phyloP scores from a whole-genome alignment of 2,888 invertebrate species.

The Stenodema calcarata region DNA sequence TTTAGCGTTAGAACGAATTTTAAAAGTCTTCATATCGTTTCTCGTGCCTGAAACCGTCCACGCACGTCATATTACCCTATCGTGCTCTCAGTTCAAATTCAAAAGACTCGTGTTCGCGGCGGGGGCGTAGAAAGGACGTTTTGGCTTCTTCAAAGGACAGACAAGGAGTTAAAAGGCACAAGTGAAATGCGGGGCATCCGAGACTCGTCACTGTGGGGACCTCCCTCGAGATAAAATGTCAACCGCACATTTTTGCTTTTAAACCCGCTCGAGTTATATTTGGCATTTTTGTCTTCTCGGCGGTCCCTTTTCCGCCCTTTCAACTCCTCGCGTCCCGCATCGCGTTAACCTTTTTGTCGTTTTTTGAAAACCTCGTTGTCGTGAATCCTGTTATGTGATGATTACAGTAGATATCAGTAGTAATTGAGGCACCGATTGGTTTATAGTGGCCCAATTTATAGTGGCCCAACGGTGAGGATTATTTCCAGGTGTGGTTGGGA shows the following conservation, averaged over 20 bases:
- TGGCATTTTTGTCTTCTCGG: conserved; percentile 13
- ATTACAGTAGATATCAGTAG: too few relatives aligned
- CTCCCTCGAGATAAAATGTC: conserved; percentile 25
- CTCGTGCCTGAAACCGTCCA: background rate
- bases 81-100: background rate
- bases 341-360: background rate
- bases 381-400: too few relatives aligned
- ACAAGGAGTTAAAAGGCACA: background rate
- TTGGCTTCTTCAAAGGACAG: background rate
- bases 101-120: background rate
- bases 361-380: background rate
- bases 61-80: background rate
- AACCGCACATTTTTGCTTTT: conserved; percentile 36
- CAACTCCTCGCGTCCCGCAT: background rate
- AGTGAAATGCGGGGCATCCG: conserved; percentile 14
- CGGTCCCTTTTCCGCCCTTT: background rate
- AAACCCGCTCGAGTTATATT: conserved; percentile 9
- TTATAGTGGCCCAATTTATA: too few relatives aligned
- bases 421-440: too few relatives aligned
- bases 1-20: background rate
- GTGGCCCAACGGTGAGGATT: too few relatives aligned
- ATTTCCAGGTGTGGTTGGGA: too few relatives aligned
- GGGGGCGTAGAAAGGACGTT: background rate
- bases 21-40: background rate
- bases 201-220: background rate